Percentiles rank a stretch among this genome's conserved stretches.
Evolutionary conservation across 2,888 invertebrate genomes (phyloP).

Genomic region (Agrotis exclamationis): DNA sequence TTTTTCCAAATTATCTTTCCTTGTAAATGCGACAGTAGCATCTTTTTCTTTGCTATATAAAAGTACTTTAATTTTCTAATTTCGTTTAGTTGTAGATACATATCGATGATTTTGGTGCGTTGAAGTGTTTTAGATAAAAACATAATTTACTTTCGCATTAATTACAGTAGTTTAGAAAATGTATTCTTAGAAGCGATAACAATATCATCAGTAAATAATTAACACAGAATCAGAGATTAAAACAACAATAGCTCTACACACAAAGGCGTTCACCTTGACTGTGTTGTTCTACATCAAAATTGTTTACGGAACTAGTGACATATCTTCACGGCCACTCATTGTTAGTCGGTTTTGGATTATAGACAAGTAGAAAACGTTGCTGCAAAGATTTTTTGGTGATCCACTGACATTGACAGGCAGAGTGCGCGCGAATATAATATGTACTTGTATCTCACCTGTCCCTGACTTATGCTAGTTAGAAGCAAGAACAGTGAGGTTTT

Average conservation of each 20-base stretch:
- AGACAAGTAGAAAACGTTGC: background rate
- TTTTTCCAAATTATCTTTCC: no score
- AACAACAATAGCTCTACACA: conserved; percentile 17
- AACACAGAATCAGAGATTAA: conserved; percentile 4
- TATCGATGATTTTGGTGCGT: background rate
- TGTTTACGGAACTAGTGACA: conserved; percentile 44
- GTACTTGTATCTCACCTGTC: no score
- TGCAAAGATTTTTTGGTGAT: no score
- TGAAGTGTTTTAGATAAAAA: background rate
- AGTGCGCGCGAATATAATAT: no score
- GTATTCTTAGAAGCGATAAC: background rate
- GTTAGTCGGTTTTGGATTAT: conserved; percentile 12
- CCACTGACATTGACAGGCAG: no score
- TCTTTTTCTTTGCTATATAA: no score
- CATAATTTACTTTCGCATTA: background rate
- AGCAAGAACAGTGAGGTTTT: no score
- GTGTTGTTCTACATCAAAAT: conserved; percentile 39
- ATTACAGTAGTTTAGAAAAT: background rate
- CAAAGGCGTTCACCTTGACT: conserved; percentile 44
- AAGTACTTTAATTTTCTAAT: no score
- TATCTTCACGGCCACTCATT: conserved; percentile 51
- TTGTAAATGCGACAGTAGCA: no score
- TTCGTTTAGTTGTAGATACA: no score
- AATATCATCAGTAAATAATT: conserved; percentile 3
- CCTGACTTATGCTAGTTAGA: no score